Evolutionary conservation across 2,888 invertebrate species (phyloP), one percentile per base, ranked within the genome.

Genomic region (Eupeodes luniger): DNA sequence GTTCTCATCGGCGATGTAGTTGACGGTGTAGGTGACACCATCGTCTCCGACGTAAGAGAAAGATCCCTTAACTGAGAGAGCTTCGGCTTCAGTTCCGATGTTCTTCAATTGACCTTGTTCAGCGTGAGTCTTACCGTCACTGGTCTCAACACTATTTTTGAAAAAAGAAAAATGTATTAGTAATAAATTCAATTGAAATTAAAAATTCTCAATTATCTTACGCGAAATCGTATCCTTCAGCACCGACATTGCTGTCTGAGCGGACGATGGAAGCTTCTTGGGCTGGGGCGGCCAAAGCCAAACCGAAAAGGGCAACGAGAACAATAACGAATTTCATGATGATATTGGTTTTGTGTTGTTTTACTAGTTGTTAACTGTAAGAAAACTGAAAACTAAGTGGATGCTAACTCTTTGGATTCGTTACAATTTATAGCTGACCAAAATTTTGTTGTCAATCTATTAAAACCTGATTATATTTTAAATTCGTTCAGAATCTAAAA

Each of bases 21-120:
- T 95, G 84, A 96, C 95, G 4, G 94, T 94, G 92, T 95, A 95
- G 0, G 93, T 93, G 19, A 94, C 93, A 14, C 95, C 95, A 90
- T 95, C 95, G 61, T 94, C 94, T 36, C 93, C 95, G 0, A 94
- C 92, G 94, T 94, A 94, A 5, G 93, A 91, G 92, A 94, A 95
- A 6, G 93, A 93, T 53, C 95, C 95, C 51, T 90, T 92, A 16
- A 95, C 93, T 5, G 92, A 90, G 14, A 95, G 91, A 16, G 93
- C 92, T 89, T 94, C 94, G 64, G 94, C 92, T 67, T 95, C 95
- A 3, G 88, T 1, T 1, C 94, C 95, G 2, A 92, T 91, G 89
- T 95, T 95, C 88, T 93, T 94, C 55, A 95, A 90, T 85, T 94
- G 92, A 4, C 94, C 95, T 69, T 93, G 90, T 91, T 94, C 95